Evolutionary conservation across 2,888 invertebrate genomes (phyloP).

Genomic region (Habroteleia sp.): DNA sequence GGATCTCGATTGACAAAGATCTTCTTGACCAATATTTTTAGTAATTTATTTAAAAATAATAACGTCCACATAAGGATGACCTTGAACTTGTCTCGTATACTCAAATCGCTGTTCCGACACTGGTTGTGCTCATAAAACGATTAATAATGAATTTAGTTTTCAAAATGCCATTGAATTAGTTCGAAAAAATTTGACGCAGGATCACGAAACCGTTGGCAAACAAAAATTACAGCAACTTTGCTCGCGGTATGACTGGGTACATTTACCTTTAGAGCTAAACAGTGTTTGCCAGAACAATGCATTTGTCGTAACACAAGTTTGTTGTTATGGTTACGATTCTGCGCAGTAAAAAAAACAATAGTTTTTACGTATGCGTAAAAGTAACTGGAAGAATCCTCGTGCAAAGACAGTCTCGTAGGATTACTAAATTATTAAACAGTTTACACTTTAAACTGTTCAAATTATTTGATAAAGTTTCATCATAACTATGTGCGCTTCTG

Average conservation of each 20-base stretch:
- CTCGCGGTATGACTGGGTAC: slow-evolving; percentile 15
- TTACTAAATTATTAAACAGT: background rate
- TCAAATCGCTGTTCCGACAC: slow-evolving; percentile 5
- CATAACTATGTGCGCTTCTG: too few species aligned
- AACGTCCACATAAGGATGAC: slow-evolving; percentile 71
- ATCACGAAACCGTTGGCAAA: background rate
- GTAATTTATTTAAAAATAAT: slow-evolving; percentile 68
- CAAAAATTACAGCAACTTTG: background rate
- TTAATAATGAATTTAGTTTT: too few species aligned
- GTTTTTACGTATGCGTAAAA: background rate
- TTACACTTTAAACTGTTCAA: background rate
- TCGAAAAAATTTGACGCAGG: background rate
- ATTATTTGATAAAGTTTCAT: background rate
- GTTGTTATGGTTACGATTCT: slow-evolving; percentile 66
- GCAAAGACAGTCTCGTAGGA: background rate
- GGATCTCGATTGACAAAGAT: slow-evolving; percentile 30
- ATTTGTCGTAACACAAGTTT: slow-evolving; percentile 51
- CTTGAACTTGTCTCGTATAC: slow-evolving; percentile 57
- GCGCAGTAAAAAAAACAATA: slow-evolving; percentile 47
- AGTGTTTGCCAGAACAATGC: slow-evolving; percentile 46
- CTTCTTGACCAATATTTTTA: slow-evolving; percentile 68
- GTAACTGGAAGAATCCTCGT: background rate
- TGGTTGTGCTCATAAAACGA: background rate
- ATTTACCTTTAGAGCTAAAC: slow-evolving; percentile 41
- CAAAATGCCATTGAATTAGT: background rate